Conservation (phyloP, 92 coral and sea anemone genomes). For the Zoanthus gigantus region DNA sequence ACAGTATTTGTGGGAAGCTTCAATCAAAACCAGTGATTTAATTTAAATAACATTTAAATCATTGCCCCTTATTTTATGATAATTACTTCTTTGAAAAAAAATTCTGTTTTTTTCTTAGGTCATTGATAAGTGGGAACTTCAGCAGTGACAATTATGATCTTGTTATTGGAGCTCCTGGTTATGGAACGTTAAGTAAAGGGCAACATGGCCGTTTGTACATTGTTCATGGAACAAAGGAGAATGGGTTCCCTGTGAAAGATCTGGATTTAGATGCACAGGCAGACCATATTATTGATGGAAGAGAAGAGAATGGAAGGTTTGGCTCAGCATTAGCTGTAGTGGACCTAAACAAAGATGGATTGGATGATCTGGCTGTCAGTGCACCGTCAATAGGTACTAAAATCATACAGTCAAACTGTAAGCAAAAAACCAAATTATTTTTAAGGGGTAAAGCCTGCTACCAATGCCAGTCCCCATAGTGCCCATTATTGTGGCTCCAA, state of each 20-base stretch:
- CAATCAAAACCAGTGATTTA: too few relatives aligned
- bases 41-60: too few relatives aligned
- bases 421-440: too few relatives aligned
- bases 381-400: conserved; percentile 91
- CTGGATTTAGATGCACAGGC: conserved; percentile 80
- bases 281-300: conserved; percentile 76
- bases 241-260: conserved; percentile 64
- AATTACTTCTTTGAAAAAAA: too few relatives aligned
- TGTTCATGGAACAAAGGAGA: conserved; percentile 58
- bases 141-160: conserved; percentile 63
- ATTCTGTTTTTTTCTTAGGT: conserved; percentile 56
- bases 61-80: too few relatives aligned
- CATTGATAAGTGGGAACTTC: conserved; percentile 76
- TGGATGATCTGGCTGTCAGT: conserved; percentile 93
- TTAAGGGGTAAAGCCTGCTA: too few relatives aligned
- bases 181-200: conserved; percentile 85
- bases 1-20: too few relatives aligned
- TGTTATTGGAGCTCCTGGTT: conserved; percentile 91
- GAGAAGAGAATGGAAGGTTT: conserved; percentile 81
- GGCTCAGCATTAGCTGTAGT: conserved; percentile 87
- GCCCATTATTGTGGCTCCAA: too few relatives aligned
- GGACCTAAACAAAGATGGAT: conserved; percentile 89
- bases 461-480: too few relatives aligned
- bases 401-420: background rate
- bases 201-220: conserved; percentile 93